These are phyloP conservation scores for Andrena praecox DNA, from an alignment of 2,888 invertebrate species.

Conservation along the genomic window DNA sequence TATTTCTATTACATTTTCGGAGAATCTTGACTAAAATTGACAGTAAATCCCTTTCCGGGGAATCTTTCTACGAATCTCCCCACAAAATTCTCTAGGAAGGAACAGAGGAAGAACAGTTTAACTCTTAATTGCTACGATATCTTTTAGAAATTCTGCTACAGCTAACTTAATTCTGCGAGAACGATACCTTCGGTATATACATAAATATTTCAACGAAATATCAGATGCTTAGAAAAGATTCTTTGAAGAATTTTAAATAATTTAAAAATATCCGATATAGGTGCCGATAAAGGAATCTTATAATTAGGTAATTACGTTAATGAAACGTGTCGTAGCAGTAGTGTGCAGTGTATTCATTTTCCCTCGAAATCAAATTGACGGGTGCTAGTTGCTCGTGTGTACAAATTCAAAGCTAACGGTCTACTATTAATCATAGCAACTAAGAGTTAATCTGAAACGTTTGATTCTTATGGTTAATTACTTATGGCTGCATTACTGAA, in stretches of 20 bases:
- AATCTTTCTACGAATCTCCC: constrained; percentile 16
- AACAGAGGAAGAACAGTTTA: constrained; percentile 33
- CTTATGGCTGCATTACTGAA: constrained; percentile 1
- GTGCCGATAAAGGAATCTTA: not conserved
- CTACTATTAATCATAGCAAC: constrained; percentile 40
- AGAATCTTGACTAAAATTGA: constrained; percentile 44
- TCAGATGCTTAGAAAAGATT: not conserved
- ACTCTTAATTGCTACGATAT: constrained; percentile 44
- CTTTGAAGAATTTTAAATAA: not conserved
- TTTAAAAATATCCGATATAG: not conserved
- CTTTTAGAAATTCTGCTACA: not conserved
- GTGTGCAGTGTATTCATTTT: not conserved
- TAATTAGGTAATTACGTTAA: not conserved
- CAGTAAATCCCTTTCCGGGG: constrained; percentile 13
- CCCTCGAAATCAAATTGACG: not conserved
- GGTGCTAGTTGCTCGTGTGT: not conserved
- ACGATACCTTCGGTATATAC: not conserved
- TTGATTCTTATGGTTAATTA: constrained; percentile 6
- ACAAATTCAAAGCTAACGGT: not conserved
- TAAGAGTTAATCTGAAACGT: constrained; percentile 43
- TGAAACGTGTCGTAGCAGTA: not conserved
- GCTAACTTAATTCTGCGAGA: not conserved
- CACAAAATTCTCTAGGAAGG: constrained; percentile 8
- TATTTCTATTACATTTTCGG: constrained; percentile 24
- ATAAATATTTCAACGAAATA: not conserved